These are phyloP conservation scores for Lepus europaeus DNA, from an alignment of 2,113 vertebrate species.

Conservation along the genomic window DNA sequence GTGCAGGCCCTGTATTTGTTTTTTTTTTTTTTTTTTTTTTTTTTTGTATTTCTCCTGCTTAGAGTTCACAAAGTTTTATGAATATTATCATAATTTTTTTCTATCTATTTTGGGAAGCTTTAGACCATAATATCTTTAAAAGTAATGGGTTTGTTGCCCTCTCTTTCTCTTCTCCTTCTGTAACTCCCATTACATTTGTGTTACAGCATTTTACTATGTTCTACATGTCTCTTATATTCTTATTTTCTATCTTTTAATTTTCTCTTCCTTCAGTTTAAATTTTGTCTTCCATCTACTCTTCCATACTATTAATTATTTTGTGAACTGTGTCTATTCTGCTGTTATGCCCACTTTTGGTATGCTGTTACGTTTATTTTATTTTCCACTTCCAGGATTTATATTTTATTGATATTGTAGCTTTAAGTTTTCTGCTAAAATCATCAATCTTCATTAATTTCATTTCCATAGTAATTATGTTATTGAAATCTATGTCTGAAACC, in stretches of 20 bases:
- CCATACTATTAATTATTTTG: not conserved
- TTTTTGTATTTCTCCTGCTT: not conserved
- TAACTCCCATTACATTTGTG: not conserved
- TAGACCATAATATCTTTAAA: not conserved
- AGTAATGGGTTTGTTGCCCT: not conserved
- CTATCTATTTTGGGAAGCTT: not conserved
- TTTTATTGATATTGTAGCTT: not conserved
- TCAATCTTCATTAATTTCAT: not conserved
- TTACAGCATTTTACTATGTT: not conserved
- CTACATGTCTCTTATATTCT: not conserved
- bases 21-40: not conserved
- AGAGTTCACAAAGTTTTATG: not conserved
- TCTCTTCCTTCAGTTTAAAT: not conserved
- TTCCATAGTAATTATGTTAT: not conserved
- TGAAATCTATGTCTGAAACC: not conserved
- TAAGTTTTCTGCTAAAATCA: not conserved
- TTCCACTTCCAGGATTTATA: not conserved
- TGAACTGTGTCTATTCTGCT: not conserved
- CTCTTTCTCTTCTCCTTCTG: not conserved
- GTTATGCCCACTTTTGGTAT: not conserved
- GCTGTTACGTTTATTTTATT: not conserved
- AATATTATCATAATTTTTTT: not conserved
- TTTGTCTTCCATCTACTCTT: not conserved
- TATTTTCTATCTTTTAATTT: not conserved
- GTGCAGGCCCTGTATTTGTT: too few relatives aligned